phyloP scores from a whole-genome alignment of 2,888 invertebrate species.

The Agrotis ipsilon region DNA sequence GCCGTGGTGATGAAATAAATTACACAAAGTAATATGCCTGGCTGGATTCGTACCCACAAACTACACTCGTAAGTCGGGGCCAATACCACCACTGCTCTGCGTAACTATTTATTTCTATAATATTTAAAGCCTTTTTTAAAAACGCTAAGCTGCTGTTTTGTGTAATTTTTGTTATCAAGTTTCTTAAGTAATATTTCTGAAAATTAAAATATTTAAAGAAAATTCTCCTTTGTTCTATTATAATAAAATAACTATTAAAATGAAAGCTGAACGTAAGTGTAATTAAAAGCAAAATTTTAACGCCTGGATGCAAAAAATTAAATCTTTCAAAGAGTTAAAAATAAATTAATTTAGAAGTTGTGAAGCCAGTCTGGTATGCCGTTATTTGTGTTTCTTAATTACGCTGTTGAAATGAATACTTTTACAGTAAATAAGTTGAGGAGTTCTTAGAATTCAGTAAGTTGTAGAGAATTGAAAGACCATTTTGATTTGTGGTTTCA shows the following conservation, averaged over 20 bases:
- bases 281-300: constrained; percentile 49
- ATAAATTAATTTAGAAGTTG: constrained; percentile 57
- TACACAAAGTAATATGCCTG: too few relatives aligned
- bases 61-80: too few relatives aligned
- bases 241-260: constrained; percentile 47
- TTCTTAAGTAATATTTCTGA: constrained; percentile 36
- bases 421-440: constrained; percentile 18
- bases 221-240: constrained; percentile 43
- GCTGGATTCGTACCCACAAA: too few relatives aligned
- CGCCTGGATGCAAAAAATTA: constrained; percentile 43
- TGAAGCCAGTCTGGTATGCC: constrained; percentile 36
- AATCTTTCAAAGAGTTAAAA: constrained; percentile 51
- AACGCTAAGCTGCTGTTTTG: constrained; percentile 21
- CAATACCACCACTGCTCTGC: too few relatives aligned
- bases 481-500: constrained; percentile 2
- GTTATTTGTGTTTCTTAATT: constrained; percentile 60
- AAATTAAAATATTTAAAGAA: constrained; percentile 42
- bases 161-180: constrained; percentile 45
- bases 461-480: constrained; percentile 6
- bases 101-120: not conserved
- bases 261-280: constrained; percentile 47
- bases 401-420: constrained; percentile 47
- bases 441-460: constrained; percentile 19
- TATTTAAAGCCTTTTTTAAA: constrained; percentile 14
- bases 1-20: too few relatives aligned